Evolutionary conservation across 1,140 invertebrate species (phyloP), one percentile per base, ranked within the genome.

Genomic region (Matsumurasca onukii): DNA sequence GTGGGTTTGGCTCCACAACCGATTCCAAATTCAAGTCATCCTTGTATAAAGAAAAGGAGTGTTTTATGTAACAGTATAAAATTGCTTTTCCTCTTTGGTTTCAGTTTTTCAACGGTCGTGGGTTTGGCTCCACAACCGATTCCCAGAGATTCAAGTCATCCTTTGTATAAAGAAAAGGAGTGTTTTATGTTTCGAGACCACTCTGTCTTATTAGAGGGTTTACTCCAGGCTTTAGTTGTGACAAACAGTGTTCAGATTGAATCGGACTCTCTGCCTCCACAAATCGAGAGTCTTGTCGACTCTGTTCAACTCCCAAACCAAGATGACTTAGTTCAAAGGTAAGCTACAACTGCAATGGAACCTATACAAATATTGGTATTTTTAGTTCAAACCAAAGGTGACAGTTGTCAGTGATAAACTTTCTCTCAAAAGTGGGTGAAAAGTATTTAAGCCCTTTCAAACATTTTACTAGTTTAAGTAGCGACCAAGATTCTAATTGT

Each of bases 181-280:
- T 87, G 88, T 73, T 81, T 86, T 30, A 79, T 82, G 0, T 85
- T 86, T 73, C 81, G 80, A 67, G 83, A 88, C 69, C 77, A 81
- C 67, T 86, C 85, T 81, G 84, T 91, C 24, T 77, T 93, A 2
- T 74, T 92, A 51, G 85, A 88, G 77, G 91, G 91, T 13, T 71
- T 91, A 31, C 73, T 80, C 0, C 91, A 94, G 82, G 91, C 90
- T 17, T 83, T 86, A 80, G 77, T 88, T 22, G 77, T 94, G 3
- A 90, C 89, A n/a, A 93, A 93, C 75, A 86, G 89, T 17, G 78
- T 93, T 20, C 78, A 86, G 77, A 77, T 91, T 34, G 77, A 86
- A 70, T 49, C 65, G 5, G 76, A 85, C 49, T 82, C 78, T 68
- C 77, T 91, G 30, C 90, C 90, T 22, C 77, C 84, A 3, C 80